A percentile compares a stretch with the other conserved stretches of the same genome.
Evolutionary conservation across 2,888 invertebrate species (phyloP).

Genomic region (Monopis laevigella): DNA sequence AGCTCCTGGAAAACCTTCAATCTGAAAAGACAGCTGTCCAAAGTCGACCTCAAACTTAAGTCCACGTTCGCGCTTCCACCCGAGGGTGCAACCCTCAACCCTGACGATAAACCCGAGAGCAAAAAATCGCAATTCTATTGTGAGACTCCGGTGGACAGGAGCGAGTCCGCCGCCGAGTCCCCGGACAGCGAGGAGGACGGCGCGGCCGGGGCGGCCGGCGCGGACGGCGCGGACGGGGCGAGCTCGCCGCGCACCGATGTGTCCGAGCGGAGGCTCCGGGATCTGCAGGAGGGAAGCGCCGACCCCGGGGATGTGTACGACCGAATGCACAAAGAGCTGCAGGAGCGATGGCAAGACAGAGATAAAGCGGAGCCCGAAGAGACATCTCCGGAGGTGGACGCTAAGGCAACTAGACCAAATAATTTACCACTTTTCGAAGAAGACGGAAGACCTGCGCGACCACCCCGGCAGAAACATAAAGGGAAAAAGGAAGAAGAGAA

Average conservation of each 20-base stretch:
- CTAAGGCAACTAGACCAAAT: conserved; percentile 65
- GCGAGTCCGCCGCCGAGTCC: conserved; percentile 27
- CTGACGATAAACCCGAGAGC: conserved; percentile 30
- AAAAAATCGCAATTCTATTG: conserved; percentile 50
- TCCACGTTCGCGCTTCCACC: conserved; percentile 66
- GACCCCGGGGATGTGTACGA: conserved; percentile 22
- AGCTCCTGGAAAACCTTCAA: conserved; percentile 81
- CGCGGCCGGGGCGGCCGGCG: conserved; percentile 17
- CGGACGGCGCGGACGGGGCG: conserved; percentile 24
- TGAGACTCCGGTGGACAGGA: conserved; percentile 32
- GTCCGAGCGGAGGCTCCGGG: conserved; percentile 23
- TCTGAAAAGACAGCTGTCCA: conserved; percentile 82
- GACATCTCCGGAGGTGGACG: no score
- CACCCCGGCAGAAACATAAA: conserved; percentile 44
- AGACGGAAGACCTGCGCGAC: conserved; percentile 54
- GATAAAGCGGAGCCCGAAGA: conserved; percentile 26
- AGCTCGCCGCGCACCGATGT: conserved; percentile 22
- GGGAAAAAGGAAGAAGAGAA: conserved; percentile 22
- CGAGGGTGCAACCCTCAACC: conserved; percentile 47
- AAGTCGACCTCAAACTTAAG: conserved; percentile 79
- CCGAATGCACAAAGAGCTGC: conserved; percentile 28
- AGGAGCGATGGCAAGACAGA: conserved; percentile 50
- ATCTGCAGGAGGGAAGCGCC: conserved; percentile 32
- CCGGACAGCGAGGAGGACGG: conserved; percentile 30
- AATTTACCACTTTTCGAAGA: conserved; percentile 69